phyloP scores from a whole-genome alignment of 2,113 vertebrate species.

The Atherinomorus stipes region DNA sequence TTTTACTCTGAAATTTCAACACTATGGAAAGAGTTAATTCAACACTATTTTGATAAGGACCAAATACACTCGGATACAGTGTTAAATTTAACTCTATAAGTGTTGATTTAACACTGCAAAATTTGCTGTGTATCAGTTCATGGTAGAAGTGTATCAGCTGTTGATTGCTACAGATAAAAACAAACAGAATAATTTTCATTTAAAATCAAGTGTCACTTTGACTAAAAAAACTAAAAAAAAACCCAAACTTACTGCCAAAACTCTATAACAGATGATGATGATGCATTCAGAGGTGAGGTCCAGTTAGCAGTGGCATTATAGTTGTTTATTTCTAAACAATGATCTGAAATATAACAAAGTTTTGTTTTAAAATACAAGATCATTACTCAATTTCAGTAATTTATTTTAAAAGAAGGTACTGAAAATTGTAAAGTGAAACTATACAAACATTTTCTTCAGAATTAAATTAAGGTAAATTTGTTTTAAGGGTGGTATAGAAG shows the following conservation, averaged over 20 bases:
- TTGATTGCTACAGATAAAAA: no score
- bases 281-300: slow-evolving; percentile 76
- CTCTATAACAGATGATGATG: slow-evolving; percentile 87
- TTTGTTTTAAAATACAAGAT: neutral
- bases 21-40: no score
- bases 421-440: neutral
- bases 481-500: no score
- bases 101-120: no score
- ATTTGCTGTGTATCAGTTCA: no score
- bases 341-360: slow-evolving; percentile 76
- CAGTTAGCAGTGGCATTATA: slow-evolving; percentile 74
- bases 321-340: slow-evolving; percentile 82
- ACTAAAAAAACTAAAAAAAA: neutral
- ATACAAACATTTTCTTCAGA: neutral
- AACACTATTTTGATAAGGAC: no score
- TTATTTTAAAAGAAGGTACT: neutral
- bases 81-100: no score
- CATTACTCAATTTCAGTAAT: neutral
- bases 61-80: no score
- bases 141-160: no score
- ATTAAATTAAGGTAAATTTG: neutral
- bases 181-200: no score
- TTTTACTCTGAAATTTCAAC: no score
- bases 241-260: slow-evolving; percentile 95
- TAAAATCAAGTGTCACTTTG: neutral